A percentile compares a stretch with the other conserved stretches of the same genome.
These are phyloP conservation scores for Philereme transversata DNA, from an alignment of 2,888 invertebrate genomes.

Conservation along the genomic window DNA sequence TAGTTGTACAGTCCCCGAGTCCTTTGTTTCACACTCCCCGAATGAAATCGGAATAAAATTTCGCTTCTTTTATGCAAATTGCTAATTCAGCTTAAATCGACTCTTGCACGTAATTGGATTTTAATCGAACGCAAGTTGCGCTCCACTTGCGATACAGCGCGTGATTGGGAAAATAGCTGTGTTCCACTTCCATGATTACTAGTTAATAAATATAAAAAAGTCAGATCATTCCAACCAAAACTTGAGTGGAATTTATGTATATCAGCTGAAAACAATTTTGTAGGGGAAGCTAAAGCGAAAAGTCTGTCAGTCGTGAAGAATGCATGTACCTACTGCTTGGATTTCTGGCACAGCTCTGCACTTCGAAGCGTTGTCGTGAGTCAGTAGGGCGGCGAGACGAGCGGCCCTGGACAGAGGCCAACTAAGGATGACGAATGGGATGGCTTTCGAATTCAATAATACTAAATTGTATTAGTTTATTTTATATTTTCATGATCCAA, in stretches of 20 bases:
- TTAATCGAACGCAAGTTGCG: conserved; percentile 40
- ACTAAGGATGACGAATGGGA: conserved; percentile 4
- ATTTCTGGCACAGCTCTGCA: conserved; percentile 55
- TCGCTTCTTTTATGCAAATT: conserved; percentile 42
- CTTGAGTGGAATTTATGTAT: conserved; percentile 16
- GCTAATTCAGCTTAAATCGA: conserved; percentile 43
- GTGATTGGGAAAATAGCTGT: conserved; percentile 31
- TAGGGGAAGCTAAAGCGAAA: conserved; percentile 40
- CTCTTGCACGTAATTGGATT: conserved; percentile 42
- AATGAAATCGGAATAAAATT: conserved; percentile 38
- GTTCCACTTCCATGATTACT: conserved; percentile 26
- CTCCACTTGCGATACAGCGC: conserved; percentile 28
- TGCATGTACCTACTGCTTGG: conserved; percentile 50
- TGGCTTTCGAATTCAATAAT: too few relatives aligned
- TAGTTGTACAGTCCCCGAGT: conserved; percentile 7
- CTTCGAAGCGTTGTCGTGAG: conserved; percentile 47
- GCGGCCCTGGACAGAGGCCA: conserved; percentile 23
- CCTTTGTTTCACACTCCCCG: conserved; percentile 32
- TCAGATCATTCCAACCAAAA: conserved; percentile 6
- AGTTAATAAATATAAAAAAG: conserved; percentile 14
- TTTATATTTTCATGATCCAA: too few relatives aligned
- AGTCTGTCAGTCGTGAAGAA: conserved; percentile 58
- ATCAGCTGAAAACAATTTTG: conserved; percentile 29
- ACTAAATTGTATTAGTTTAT: too few relatives aligned
- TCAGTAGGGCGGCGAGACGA: conserved; percentile 34